phyloP scores from a whole-genome alignment of 1,140 invertebrate species.

The Pollicipes pollicipes region DNA sequence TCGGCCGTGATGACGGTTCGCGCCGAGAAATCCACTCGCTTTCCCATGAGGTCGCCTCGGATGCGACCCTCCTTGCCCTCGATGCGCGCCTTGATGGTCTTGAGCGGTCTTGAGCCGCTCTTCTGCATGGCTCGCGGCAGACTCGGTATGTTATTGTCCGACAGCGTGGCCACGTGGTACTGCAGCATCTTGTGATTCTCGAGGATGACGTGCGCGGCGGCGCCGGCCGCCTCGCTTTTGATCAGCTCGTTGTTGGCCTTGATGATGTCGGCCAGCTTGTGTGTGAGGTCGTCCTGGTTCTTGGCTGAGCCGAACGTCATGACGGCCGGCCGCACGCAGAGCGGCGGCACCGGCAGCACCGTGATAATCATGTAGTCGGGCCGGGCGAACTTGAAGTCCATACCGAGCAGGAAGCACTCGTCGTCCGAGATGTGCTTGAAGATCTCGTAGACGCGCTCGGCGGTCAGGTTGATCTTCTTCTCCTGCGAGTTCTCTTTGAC shows the following conservation, averaged over 20 bases:
- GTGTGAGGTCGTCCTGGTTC: slow-evolving; percentile 96
- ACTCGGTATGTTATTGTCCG: slow-evolving; percentile 97
- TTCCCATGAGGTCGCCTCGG: slow-evolving; percentile 98
- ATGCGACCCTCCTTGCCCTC: slow-evolving; percentile 92
- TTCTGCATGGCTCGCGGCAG: slow-evolving; percentile 96
- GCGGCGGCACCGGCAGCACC: slow-evolving; percentile 87
- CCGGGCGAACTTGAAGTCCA: slow-evolving; percentile 85
- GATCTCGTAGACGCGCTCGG: slow-evolving; percentile 90
- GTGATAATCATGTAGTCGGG: slow-evolving; percentile 99
- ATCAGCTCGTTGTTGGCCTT: slow-evolving; percentile 94
- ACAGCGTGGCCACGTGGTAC: slow-evolving; percentile 93
- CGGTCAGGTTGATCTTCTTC: slow-evolving; percentile 77
- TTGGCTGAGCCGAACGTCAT: slow-evolving; percentile 97
- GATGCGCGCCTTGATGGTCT: slow-evolving; percentile 72
- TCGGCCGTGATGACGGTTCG: slow-evolving; percentile 99
- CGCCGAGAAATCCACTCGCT: slow-evolving; percentile 98
- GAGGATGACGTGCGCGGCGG: slow-evolving; percentile 85
- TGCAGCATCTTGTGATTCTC: slow-evolving; percentile 98
- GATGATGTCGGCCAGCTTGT: slow-evolving; percentile 96
- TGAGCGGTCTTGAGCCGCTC: slow-evolving; percentile 92
- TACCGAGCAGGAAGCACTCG: slow-evolving; percentile 85
- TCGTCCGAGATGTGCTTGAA: slow-evolving; percentile 95
- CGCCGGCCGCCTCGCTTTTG: slow-evolving; percentile 87
- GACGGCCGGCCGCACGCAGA: slow-evolving; percentile 80
- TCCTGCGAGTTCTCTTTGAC: slow-evolving; percentile 96